Conservation (phyloP, 2,113 vertebrate species). For the Climacteris rufus region DNA sequence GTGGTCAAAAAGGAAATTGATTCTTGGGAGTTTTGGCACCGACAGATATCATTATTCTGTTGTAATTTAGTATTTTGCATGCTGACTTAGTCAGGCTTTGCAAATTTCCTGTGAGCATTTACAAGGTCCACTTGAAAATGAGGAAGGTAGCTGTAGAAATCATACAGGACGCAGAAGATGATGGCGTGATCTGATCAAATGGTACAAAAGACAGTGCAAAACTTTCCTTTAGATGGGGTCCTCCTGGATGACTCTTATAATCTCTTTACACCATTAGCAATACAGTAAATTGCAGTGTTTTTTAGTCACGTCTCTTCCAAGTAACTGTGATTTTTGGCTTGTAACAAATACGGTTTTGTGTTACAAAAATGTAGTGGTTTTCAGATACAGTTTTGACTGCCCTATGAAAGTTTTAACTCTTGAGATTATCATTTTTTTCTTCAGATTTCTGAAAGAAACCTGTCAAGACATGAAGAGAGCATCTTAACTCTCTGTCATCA, state of each 20-base stretch:
- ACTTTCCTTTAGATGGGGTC: background rate
- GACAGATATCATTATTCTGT: background rate
- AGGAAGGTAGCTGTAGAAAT: background rate
- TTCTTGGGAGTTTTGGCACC: background rate
- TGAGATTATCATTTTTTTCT: background rate
- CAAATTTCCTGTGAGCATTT: background rate
- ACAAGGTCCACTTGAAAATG: background rate
- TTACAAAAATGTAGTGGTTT: background rate
- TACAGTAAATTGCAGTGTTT: background rate
- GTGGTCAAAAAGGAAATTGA: background rate
- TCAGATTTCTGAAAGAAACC: background rate
- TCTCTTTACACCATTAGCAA: background rate
- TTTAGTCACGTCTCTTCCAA: background rate
- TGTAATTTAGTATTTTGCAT: background rate
- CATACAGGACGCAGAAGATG: background rate
- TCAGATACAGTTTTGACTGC: background rate
- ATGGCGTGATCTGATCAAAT: background rate
- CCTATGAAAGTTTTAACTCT: background rate
- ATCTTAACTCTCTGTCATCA: background rate
- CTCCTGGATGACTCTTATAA: background rate
- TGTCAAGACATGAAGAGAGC: background rate
- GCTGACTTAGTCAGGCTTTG: background rate
- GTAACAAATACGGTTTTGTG: background rate
- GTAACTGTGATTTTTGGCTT: background rate
- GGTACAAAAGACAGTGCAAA: background rate